Evolutionary conservation across 1,140 invertebrate genomes (phyloP), one percentile per base, ranked within the genome.

Genomic region (Zophobas morio): DNA sequence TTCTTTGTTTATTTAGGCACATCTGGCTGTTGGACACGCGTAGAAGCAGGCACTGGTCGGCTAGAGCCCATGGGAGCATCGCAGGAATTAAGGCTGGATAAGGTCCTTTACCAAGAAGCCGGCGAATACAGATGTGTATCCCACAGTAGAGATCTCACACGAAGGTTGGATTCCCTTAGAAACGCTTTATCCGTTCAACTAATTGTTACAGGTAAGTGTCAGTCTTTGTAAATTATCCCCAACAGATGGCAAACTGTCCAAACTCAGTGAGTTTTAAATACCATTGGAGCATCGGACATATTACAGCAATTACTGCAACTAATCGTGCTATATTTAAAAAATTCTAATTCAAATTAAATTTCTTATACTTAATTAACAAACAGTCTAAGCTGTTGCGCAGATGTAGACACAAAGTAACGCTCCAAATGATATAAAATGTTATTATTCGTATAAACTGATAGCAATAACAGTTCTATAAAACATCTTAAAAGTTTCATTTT

Each of bases 51-150:
- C 6, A 88, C 85, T 88, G 92, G 92, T 82, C 90, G 86, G 82
- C 88, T 86, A 89, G 92, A 79, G 85, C 92, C 80, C 86, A 89
- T 80, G 87, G 92, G 87, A 88, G 92, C 82, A 86, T 91, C 74
- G 85, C 90, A 75, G 88, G 91, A 79, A 87, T 90, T 79, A 89
- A 91, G 46, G 36, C 84, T 94, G 0, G 92, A 92, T 81, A 90
- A 91, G 76, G 92, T 94, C 34, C 87, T 94, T 37, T 94, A 94
- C 83, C 93, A 94, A 84, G 93, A 94, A 80, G 92, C 92, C 32
- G 93, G 93, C 1, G 92, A 92, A 81, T 94, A 94, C 85, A 89
- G 92, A 81, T 94, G 93, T 85, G 90, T 93, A 20, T 89, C 90
- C 1, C 91, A 90, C 39, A 90, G 89, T 77, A 86, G 88, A 57